Base-by-base conservation (phyloP, 2,113 vertebrate species). In the Hipposideros armiger region DNA sequence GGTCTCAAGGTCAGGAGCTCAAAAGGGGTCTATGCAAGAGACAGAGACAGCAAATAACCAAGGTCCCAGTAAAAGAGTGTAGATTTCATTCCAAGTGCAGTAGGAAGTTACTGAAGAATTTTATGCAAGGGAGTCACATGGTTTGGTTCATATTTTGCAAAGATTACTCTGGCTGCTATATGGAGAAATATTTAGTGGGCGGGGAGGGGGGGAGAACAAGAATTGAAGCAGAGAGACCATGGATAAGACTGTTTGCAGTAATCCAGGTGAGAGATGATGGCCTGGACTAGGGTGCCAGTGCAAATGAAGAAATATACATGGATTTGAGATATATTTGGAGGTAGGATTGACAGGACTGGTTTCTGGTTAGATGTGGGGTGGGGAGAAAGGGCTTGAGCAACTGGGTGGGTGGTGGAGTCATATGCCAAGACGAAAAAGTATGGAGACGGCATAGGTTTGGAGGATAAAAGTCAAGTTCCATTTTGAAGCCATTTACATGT, bases 101-200 rank as follows among this genome's bases (percentile, higher is more conserved):
- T 56, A 36, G 28, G 67, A 87, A 82, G 74, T 89, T 47, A 84
- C 9, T 67, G 36, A 93, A 94, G 58, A 95, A 24, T 87, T 87
- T 73, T 69, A 92, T 32, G 22, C 28, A 87, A 93, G 24, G 4
- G 54, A 84, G n/a, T 93, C 62, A 42, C 52, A 36, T 36, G 36
- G 69, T 88, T 36, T 89, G 47, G 14, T 42, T 93, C 50, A 66
- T n/a, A 26, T 40, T 70, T 95, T 83, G 81, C 56, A 95, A 89
- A 89, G 58, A 62, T 84, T n/a, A 36, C 36, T 73, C 50, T 86
- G 56, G n/a, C 42, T 87, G 56, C 20, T 72, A 9, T 30, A 17
- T 94, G 54, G n/a, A 87, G 56, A 94, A 81, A 87, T 72, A 70
- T 24, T 76, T 36, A 62, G 28, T 64, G 36, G 36, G 36, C 36